These are phyloP conservation scores for Gopherus flavomarginatus DNA, from an alignment of 2,113 vertebrate genomes.

Conservation along the genomic window DNA sequence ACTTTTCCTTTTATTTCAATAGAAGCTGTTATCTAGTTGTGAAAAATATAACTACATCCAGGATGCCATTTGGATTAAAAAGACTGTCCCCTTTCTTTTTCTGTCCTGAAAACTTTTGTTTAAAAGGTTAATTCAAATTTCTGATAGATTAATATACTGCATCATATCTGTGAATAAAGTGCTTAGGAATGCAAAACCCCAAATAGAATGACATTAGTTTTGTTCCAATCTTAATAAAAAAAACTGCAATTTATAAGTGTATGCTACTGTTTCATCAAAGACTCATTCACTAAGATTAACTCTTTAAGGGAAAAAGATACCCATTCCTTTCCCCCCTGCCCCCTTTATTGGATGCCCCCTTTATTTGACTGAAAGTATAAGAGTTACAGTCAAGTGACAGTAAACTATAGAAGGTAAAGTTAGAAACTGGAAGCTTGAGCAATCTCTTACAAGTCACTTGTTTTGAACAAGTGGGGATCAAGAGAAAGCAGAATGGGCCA, in stretches of 20 bases:
- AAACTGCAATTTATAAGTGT: not conserved
- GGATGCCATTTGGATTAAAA: conserved; percentile 9
- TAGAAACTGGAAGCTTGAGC: not conserved
- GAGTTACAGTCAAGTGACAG: not conserved
- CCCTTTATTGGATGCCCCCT: not conserved
- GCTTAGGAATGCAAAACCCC: not conserved
- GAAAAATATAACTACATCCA: not conserved
- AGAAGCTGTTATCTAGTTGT: conserved; percentile 11
- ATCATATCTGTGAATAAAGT: not conserved
- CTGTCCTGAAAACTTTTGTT: not conserved
- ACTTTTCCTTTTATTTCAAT: not conserved
- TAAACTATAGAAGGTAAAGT: not conserved
- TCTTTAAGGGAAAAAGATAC: not conserved
- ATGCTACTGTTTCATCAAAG: not conserved
- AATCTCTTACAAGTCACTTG: not conserved
- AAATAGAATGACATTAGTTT: not conserved
- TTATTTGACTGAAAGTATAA: not conserved
- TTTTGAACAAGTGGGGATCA: not conserved
- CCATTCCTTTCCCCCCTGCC: not conserved
- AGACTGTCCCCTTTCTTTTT: not conserved
- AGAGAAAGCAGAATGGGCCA: not conserved
- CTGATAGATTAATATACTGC: not conserved
- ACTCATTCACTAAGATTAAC: not conserved
- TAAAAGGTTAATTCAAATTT: not conserved
- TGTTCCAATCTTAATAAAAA: not conserved